Evolutionary conservation across 2,888 invertebrate species (phyloP).

Genomic region (Oscheius onirici): DNA sequence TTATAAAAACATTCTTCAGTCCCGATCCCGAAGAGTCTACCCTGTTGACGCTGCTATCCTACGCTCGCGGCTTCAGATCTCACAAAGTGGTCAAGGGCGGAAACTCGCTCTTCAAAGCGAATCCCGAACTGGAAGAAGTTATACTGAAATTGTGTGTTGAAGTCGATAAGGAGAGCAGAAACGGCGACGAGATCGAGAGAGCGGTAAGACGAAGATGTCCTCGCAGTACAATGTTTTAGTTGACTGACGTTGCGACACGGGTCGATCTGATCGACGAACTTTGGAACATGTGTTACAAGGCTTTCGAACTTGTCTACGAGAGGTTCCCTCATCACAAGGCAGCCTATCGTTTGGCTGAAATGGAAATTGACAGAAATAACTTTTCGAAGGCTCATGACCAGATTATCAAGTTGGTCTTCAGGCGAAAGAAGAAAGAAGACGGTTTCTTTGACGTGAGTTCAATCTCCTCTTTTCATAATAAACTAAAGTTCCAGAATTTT

Average conservation of each 20-base stretch:
- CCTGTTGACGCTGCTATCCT: slow-evolving; percentile 32
- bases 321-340: slow-evolving; percentile 58
- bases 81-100: slow-evolving; percentile 37
- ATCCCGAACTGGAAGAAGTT: slow-evolving; percentile 35
- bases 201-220: too few relatives aligned
- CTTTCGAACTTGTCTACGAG: slow-evolving; percentile 46
- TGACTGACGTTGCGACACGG: slow-evolving; percentile 15
- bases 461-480: too few relatives aligned
- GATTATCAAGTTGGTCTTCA: slow-evolving; percentile 47
- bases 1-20: not conserved
- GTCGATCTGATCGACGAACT: slow-evolving; percentile 44
- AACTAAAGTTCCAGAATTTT: too few relatives aligned
- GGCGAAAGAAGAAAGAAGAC: slow-evolving; percentile 49
- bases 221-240: not conserved
- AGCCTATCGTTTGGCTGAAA: slow-evolving; percentile 52
- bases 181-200: not conserved
- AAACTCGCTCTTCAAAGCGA: slow-evolving; percentile 38
- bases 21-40: slow-evolving; percentile 31
- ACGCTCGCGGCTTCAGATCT: slow-evolving; percentile 31
- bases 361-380: slow-evolving; percentile 35
- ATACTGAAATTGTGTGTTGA: slow-evolving; percentile 12
- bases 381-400: slow-evolving; percentile 37
- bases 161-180: not conserved
- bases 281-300: slow-evolving; percentile 42
- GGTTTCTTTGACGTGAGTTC: slow-evolving; percentile 43